phyloP scores from a whole-genome alignment of 2,888 invertebrate genomes.

The Dioctria linearis region DNA sequence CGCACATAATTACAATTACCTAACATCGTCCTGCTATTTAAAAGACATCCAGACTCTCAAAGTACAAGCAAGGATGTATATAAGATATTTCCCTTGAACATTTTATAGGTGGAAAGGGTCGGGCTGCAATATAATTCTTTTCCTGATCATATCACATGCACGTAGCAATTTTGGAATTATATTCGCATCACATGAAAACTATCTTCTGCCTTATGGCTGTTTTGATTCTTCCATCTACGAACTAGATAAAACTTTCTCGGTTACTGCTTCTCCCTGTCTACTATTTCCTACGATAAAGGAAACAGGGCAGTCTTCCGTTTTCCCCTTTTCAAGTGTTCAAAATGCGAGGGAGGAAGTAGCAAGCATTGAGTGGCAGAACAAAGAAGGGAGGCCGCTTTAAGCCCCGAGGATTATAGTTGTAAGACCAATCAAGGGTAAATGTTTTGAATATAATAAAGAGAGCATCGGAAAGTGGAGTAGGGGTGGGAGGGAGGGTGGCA shows the following conservation, averaged over 20 bases:
- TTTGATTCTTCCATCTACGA: conserved; percentile 1
- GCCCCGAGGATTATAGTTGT: conserved; percentile 62
- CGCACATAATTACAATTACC: conserved; percentile 55
- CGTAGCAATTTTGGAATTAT: conserved; percentile 57
- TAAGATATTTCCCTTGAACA: not conserved
- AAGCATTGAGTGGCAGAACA: conserved; percentile 52
- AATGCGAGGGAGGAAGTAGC: conserved; percentile 43
- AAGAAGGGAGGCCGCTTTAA: conserved; percentile 59
- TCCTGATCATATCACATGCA: conserved; percentile 36
- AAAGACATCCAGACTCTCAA: not conserved
- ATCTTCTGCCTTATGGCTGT: conserved; percentile 36
- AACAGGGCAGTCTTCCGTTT: conserved; percentile 6
- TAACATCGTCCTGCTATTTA: not conserved
- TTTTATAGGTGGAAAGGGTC: not conserved
- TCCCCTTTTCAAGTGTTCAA: conserved; percentile 34
- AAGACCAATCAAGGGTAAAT: conserved; percentile 65
- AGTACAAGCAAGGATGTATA: not conserved
- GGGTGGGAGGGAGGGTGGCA: not conserved
- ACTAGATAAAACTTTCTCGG: conserved; percentile 19
- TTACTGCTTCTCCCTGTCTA: not conserved
- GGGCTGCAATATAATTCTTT: not conserved
- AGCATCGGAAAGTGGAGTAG: not conserved
- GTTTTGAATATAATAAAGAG: conserved; percentile 63
- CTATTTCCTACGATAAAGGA: not conserved
- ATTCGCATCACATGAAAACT: conserved; percentile 57